Conservation (phyloP, 2,113 vertebrate species). For the Clupea harengus region DNA sequence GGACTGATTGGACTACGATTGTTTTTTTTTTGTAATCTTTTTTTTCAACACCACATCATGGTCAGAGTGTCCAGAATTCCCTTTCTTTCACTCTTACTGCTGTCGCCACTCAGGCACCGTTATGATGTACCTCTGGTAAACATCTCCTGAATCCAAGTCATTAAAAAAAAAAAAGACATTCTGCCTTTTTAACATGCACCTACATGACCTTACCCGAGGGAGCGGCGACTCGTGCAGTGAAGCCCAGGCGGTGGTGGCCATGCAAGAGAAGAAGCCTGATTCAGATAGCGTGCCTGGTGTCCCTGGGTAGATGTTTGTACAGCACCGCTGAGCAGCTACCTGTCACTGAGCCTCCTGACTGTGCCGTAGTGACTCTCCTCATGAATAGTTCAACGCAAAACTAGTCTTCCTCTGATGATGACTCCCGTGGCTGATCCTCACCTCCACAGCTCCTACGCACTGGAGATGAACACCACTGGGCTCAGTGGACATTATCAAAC, state of each 20-base stretch:
- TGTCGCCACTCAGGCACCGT: not conserved
- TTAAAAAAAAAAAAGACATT: not conserved
- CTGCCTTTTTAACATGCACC: not conserved
- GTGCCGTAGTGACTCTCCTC: not conserved
- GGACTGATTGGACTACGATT: not conserved
- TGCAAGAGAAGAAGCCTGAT: not conserved
- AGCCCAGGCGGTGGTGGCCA: not conserved
- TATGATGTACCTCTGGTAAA: not conserved
- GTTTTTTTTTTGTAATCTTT: not conserved
- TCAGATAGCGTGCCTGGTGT: not conserved
- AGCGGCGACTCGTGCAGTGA: not conserved
- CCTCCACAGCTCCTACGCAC: not conserved
- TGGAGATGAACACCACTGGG: not conserved
- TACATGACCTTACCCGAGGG: not conserved
- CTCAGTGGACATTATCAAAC: no score
- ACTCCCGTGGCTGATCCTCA: not conserved
- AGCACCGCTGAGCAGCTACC: not conserved
- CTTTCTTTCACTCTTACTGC: not conserved
- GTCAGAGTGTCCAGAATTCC: not conserved
- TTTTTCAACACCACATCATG: not conserved
- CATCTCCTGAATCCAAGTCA: not conserved
- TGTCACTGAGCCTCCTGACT: not conserved
- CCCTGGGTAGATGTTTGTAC: not conserved
- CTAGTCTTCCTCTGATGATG: not conserved
- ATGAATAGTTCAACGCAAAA: not conserved